phyloP scores from a whole-genome alignment of 2,797 vertebrate species.

The Dallia pectoralis region DNA sequence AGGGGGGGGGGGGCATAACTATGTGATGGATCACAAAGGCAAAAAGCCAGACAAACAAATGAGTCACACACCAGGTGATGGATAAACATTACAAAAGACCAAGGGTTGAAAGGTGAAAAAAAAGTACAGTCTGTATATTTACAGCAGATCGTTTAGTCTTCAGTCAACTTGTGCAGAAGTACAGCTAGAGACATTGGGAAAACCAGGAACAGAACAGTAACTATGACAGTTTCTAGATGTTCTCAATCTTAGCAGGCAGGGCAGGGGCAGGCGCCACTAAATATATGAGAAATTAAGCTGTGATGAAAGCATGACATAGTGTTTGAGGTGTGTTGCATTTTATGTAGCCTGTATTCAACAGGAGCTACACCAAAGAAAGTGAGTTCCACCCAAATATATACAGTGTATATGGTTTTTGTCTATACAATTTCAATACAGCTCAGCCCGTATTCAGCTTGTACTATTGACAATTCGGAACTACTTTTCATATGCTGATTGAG shows the following conservation, averaged over 20 bases:
- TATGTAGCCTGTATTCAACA: not conserved
- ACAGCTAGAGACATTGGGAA: not conserved
- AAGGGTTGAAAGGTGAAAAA: not conserved
- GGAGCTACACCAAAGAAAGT: not conserved
- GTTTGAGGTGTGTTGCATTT: not conserved
- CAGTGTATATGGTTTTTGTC: not conserved
- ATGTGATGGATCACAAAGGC: not conserved
- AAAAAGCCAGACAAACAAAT: not conserved
- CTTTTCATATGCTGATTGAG: not conserved
- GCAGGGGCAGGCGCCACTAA: not conserved
- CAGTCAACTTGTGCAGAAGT: not conserved
- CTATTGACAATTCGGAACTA: not conserved
- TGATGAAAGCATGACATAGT: not conserved
- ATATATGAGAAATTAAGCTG: not conserved
- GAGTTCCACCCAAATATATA: not conserved
- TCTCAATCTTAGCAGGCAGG: not conserved
- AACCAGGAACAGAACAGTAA: not conserved
- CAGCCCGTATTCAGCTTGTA: not conserved
- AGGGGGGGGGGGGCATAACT: not conserved
- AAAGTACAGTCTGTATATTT: constrained; percentile 18
- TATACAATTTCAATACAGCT: not conserved
- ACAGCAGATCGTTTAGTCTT: constrained; percentile 19
- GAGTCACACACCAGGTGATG: constrained; percentile 12
- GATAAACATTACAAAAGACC: constrained; percentile 3
- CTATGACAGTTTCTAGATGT: not conserved